These are phyloP conservation scores for Catostomus latipinnis DNA, from an alignment of 2,797 vertebrate genomes.

Conservation along the genomic window DNA sequence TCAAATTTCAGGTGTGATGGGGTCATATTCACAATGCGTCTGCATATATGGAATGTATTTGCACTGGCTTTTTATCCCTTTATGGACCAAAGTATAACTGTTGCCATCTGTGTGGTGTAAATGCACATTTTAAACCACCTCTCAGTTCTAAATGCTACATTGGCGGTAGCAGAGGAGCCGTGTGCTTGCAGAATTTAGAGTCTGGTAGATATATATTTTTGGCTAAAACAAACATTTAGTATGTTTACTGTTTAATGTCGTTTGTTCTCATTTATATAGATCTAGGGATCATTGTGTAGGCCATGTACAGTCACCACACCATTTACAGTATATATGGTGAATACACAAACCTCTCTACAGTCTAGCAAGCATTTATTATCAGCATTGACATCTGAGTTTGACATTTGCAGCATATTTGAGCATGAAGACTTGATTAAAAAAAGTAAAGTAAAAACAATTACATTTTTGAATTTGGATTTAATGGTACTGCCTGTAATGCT, in stretches of 20 bases:
- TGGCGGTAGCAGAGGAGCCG: slow-evolving; percentile 9
- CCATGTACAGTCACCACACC: not conserved
- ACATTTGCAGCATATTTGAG: not conserved
- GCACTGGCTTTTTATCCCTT: slow-evolving; percentile 9
- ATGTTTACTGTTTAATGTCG: slow-evolving; percentile 9
- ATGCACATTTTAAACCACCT: slow-evolving; percentile 25
- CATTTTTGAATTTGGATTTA: slow-evolving; percentile 21
- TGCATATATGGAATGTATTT: slow-evolving; percentile 15
- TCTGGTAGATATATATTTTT: slow-evolving; percentile 28
- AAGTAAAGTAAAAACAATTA: slow-evolving; percentile 5
- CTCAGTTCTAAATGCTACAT: slow-evolving; percentile 1
- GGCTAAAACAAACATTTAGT: slow-evolving; percentile 10
- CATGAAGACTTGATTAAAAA: slow-evolving; percentile 5
- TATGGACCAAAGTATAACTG: not conserved
- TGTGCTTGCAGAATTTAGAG: slow-evolving; percentile 18
- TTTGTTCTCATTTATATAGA: not conserved
- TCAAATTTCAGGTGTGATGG: not conserved
- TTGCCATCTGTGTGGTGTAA: not conserved
- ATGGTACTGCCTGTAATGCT: slow-evolving; percentile 27
- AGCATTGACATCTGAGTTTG: not conserved
- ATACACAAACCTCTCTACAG: not conserved
- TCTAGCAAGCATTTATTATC: not conserved
- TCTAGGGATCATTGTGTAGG: not conserved
- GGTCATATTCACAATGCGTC: not conserved
- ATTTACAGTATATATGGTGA: not conserved